Evolutionary conservation across 2,888 invertebrate genomes (phyloP), one percentile per base, ranked within the genome.

Genomic region (Ennomos erosarius): DNA sequence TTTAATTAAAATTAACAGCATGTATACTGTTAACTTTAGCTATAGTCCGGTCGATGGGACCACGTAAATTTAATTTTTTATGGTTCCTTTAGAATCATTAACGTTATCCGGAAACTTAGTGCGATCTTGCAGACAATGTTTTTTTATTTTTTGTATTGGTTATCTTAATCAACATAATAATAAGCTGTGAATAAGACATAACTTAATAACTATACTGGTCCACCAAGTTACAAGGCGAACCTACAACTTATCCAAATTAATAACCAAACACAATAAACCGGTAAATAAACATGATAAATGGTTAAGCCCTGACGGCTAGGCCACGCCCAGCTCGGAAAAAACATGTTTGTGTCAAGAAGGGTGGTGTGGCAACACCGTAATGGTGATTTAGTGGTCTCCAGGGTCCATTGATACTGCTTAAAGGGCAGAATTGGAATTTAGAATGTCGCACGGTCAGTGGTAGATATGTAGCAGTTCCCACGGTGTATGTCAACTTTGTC

Each of bases 401-500:
- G 38, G 38, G 16, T 33, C 50, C 43, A 55, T 66, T 60, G 66
- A 68, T 66, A 65, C 47, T n/a, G 59, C 13, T 51, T 40, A 68
- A 68, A 68, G 68, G 68, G 60, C 62, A 59, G 47, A 62, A 64
- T 59, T 55, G 59, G 59, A 60, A 60, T 60, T 60, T 60, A 60
- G 59, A 60, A 60, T 52, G 59, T 51, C 50, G 38, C 43, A 34
- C 13, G 50, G 40, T 55, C 59, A 60, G 46, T 61, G 47, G 60
- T 55, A 51, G 58, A 62, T 66, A 54, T 54, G 37, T 40, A 59
- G 12, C 34, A 36, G 54, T 59, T 59, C 59, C 45, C 59, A 59
- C 59, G 54, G 39, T n/a, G 33, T 16, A 12, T 38, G 39, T 50
- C 36, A 35, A 4, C 26, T 12, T 35, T 13, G 48, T 43, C 39